phyloP scores from a whole-genome alignment of 2,797 vertebrate genomes.

The Staurois parvus region DNA sequence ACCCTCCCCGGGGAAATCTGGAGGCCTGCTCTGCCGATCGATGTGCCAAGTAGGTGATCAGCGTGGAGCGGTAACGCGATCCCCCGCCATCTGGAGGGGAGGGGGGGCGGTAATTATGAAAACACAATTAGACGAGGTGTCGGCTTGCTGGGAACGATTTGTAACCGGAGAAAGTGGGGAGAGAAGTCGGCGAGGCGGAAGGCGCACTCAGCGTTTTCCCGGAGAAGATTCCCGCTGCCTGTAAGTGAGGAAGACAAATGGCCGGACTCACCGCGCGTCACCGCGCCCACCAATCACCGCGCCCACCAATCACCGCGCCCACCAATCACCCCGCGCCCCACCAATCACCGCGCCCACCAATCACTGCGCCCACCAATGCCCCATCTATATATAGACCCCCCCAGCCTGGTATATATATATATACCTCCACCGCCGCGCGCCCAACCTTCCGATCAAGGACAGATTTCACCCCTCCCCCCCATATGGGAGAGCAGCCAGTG shows the following conservation, averaged over 20 bases:
- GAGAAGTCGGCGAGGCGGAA: not conserved
- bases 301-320: not conserved
- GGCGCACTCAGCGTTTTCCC: not conserved
- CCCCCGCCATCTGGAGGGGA: not conserved
- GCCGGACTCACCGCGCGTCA: not conserved
- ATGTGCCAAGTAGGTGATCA: constrained; percentile 19
- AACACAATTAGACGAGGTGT: constrained; percentile 45
- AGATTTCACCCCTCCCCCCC: too few species aligned
- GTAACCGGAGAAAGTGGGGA: constrained; percentile 51
- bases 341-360: not conserved
- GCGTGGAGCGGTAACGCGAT: constrained; percentile 41
- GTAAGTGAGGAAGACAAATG: constrained; percentile 29
- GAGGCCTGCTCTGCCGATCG: not conserved
- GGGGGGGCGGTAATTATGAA: constrained; percentile 33
- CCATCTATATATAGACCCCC: too few species aligned
- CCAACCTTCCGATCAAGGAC: too few species aligned
- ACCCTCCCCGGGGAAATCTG: too few species aligned
- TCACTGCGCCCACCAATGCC: not conserved
- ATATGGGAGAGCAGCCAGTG: too few species aligned
- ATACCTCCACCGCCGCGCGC: too few species aligned
- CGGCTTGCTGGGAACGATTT: constrained; percentile 53
- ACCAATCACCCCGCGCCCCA: too few species aligned
- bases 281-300: not conserved
- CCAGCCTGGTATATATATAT: too few species aligned
- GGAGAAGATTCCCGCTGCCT: not conserved